Base-by-base conservation (phyloP, 2,113 vertebrate genomes). In the Miniopterus natalensis region DNA sequence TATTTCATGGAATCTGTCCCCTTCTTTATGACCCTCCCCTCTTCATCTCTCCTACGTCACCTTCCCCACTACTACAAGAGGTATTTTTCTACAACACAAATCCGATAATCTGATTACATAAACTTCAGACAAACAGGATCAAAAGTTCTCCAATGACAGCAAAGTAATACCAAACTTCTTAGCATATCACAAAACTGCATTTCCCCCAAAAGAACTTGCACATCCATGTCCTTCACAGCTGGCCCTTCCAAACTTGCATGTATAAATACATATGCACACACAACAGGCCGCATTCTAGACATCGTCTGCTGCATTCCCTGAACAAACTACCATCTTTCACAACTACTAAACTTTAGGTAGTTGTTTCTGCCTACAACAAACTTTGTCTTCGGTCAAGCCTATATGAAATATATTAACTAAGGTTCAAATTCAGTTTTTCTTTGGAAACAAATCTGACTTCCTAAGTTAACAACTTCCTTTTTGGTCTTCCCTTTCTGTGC, bases 391-490 rank as follows among this genome's bases (percentile, higher is more conserved):
- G 55, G 45, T 65, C 63, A 84, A 68, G 29, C 10, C 27, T 21
- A 42, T 6, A 49, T 53, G 36, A 89, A 66, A 65, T 17, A 57
- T 29, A 74, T 40, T 21, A 75, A 47, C 3, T 4, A 13, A 20
- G 17, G 8, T 78, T 77, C 42, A 92, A 51, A 77, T 63, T 61
- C n/a, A 70, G 6, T 78, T 75, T 51, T 12, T 89, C 31, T 47
- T 29, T 85, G 61, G n/a, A 77, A 79, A 51, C 27, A 53, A 88
- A 21, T 21, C 15, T 27, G 29, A 95, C 5, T 73, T 73, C n/a
- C 20, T 81, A 80, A n/a, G 42, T 73, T 65, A 80, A 70, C 27
- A 92, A 84, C 80, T 88, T 73, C n/a, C 21, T 70, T 93, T 92
- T 77, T 36, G 17, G 6, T 78, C 31, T 73, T 84, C 63, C 18